Evolutionary conservation across 2,797 vertebrate genomes (phyloP).

Genomic region (Ctenosaura bakeri): DNA sequence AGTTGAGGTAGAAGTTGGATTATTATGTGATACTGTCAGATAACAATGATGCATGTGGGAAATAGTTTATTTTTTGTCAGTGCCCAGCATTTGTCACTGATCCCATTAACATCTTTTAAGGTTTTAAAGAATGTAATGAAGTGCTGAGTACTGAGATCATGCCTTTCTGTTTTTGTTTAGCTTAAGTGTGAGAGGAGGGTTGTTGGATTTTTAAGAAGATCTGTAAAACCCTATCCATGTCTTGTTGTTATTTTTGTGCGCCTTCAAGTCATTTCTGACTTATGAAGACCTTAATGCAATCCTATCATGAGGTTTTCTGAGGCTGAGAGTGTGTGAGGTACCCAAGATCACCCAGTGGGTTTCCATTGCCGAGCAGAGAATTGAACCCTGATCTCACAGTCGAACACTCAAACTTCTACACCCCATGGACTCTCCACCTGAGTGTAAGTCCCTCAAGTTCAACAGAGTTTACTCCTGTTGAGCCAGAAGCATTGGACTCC

Average conservation of each 20-base stretch:
- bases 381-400: no score
- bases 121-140: neutral
- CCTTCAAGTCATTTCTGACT: no score
- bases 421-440: neutral
- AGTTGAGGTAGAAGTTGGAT: neutral
- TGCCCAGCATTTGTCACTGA: neutral
- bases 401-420: no score
- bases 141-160: neutral
- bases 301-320: no score
- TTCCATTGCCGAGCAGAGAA: no score
- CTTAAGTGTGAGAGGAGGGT: neutral
- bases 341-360: no score
- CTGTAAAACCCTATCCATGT: no score
- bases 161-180: neutral
- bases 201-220: neutral
- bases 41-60: slow-evolving; percentile 6
- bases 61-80: neutral
- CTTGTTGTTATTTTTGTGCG: no score
- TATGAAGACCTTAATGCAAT: no score
- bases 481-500: no score
- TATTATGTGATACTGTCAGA: slow-evolving; percentile 19
- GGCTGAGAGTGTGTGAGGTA: no score
- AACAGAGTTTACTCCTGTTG: neutral
- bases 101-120: neutral
- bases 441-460: no score